Percentiles rank a stretch among this genome's conserved stretches.
These are phyloP conservation scores for Melanerpes aurifrons DNA, from an alignment of 2,113 vertebrate species.

Conservation along the genomic window DNA sequence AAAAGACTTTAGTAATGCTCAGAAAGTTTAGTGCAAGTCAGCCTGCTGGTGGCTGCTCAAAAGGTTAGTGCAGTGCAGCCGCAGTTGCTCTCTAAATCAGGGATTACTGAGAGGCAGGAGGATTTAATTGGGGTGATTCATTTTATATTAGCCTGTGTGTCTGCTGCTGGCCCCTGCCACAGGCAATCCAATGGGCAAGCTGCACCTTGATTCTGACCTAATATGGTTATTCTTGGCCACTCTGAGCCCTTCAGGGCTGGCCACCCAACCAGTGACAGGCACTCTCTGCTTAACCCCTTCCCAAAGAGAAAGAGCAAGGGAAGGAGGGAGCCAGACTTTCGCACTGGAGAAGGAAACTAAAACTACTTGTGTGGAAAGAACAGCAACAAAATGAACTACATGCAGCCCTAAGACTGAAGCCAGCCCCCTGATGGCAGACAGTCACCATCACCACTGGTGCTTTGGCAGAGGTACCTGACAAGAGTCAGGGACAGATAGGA, in stretches of 20 bases:
- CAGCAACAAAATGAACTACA: no score
- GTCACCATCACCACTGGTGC: no score
- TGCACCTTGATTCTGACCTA: neutral
- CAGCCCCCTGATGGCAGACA: no score
- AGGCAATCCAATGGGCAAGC: neutral
- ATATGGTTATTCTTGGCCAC: neutral
- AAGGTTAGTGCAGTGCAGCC: neutral
- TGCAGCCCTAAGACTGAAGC: no score
- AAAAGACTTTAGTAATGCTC: slow-evolving; percentile 6
- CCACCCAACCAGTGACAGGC: no score
- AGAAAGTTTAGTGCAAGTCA: neutral
- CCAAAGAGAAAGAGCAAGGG: no score
- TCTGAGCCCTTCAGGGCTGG: neutral
- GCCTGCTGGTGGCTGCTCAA: neutral
- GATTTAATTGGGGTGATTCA: neutral
- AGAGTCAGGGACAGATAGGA: no score
- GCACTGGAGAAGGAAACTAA: no score
- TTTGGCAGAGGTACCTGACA: no score
- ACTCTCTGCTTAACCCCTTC: no score
- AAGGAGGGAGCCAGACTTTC: no score
- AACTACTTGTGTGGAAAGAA: no score
- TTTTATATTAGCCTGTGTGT: neutral
- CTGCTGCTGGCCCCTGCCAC: neutral
- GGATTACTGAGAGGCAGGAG: neutral
- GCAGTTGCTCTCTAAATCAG: neutral